These are phyloP conservation scores for Tuberolachnus salignus DNA, from an alignment of 2,888 invertebrate species.

Conservation along the genomic window DNA sequence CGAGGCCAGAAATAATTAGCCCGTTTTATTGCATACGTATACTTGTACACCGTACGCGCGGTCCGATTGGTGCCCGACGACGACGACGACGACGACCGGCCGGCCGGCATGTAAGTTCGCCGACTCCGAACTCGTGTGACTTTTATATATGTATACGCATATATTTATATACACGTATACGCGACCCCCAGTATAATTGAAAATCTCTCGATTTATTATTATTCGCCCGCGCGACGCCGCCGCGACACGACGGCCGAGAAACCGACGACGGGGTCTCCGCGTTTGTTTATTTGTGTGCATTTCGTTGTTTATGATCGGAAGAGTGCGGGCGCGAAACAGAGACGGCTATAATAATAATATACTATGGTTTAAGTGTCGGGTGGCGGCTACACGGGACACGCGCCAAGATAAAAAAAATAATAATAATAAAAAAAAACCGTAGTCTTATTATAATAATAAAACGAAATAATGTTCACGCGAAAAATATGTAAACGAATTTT, in stretches of 20 bases:
- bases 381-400: conserved; percentile 7
- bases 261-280: not conserved
- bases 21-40: too few species aligned
- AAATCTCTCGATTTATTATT: conserved; percentile 48
- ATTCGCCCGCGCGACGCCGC: not conserved
- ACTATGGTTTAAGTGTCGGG: conserved; percentile 2
- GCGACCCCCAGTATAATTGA: conserved; percentile 25
- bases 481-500: too few species aligned
- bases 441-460: too few species aligned
- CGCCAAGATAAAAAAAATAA: conserved; percentile 31
- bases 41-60: too few species aligned
- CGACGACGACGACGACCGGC: not conserved
- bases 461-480: conserved; percentile 5
- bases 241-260: conserved; percentile 19
- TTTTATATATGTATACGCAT: too few species aligned
- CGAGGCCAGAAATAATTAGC: conserved; percentile 43
- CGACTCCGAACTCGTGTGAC: conserved; percentile 36
- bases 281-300: not conserved
- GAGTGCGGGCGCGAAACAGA: too few species aligned
- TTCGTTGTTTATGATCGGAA: conserved; percentile 17
- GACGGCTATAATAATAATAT: too few species aligned
- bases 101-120: not conserved
- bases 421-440: too few species aligned
- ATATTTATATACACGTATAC: too few species aligned
- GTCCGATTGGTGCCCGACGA: not conserved